Conservation (phyloP, 2,113 vertebrate genomes). For the Solea solea region DNA sequence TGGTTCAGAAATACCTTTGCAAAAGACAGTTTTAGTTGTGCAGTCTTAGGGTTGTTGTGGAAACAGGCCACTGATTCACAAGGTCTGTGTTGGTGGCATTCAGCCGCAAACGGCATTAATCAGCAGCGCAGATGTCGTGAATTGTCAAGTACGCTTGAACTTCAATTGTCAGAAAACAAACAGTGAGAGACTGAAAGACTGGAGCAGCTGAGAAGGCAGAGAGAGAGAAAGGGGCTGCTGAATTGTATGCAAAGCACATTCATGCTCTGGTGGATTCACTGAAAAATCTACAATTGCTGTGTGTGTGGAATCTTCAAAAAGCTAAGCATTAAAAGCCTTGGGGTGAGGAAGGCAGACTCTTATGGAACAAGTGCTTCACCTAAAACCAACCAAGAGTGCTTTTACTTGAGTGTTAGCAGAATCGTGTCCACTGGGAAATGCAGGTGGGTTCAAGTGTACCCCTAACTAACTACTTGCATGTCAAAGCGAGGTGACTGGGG, state of each 20-base stretch:
- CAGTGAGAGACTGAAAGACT: not conserved
- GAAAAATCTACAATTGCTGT: constrained; percentile 1
- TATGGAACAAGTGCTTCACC: constrained; percentile 17
- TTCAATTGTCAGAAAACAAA: not conserved
- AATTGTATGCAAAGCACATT: constrained; percentile 11
- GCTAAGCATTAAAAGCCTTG: constrained; percentile 13
- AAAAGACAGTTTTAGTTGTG: too few species aligned
- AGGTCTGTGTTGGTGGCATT: not conserved
- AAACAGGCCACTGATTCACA: not conserved
- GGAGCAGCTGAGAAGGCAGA: not conserved
- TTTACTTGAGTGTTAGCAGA: not conserved
- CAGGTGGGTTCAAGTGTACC: constrained; percentile 1
- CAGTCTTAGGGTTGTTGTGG: not conserved
- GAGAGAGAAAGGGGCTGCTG: not conserved
- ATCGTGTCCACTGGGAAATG: constrained; percentile 12
- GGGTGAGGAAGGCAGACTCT: constrained; percentile 19
- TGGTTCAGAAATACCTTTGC: too few species aligned
- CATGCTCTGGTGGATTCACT: constrained; percentile 4
- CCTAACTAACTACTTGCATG: not conserved
- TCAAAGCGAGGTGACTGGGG: constrained; percentile 12
- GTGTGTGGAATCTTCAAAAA: constrained; percentile 21
- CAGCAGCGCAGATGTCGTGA: not conserved
- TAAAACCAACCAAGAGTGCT: constrained; percentile 23
- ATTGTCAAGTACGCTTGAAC: not conserved
- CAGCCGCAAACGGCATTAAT: not conserved